Percentiles rank a stretch among this genome's conserved stretches.
Conservation (phyloP, 2,797 vertebrate species). For the Toxotes lorentzi region DNA sequence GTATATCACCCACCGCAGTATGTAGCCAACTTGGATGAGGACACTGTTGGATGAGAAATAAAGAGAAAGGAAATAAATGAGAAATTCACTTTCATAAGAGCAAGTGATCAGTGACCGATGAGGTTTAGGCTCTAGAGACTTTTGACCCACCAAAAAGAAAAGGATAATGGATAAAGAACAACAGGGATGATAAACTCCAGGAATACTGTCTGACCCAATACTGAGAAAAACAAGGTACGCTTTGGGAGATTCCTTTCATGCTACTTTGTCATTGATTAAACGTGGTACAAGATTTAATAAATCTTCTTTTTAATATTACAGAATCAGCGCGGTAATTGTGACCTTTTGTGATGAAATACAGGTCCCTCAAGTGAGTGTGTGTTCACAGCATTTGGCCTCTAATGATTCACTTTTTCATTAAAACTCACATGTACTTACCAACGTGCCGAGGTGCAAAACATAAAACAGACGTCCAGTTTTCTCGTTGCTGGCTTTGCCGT, state of each 20-base stretch:
- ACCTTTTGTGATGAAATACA: slow-evolving; percentile 13
- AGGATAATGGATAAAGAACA: slow-evolving; percentile 1
- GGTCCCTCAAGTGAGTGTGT: neutral
- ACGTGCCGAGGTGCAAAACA: slow-evolving; percentile 41
- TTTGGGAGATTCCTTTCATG: neutral
- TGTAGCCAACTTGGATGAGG: slow-evolving; percentile 32
- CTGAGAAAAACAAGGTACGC: neutral
- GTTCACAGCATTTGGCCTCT: slow-evolving; percentile 14
- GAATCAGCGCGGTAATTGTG: slow-evolving; percentile 17
- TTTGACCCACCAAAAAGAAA: slow-evolving; percentile 6
- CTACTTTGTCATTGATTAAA: slow-evolving; percentile 37
- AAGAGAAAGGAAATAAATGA: slow-evolving; percentile 17
- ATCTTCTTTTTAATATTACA: slow-evolving; percentile 30
- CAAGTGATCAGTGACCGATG: slow-evolving; percentile 31
- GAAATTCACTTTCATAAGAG: slow-evolving; percentile 18
- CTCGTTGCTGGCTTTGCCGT: slow-evolving; percentile 47
- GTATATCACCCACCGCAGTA: neutral
- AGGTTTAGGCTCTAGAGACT: slow-evolving; percentile 7
- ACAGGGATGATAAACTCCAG: slow-evolving; percentile 7
- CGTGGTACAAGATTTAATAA: slow-evolving; percentile 5
- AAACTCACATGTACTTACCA: slow-evolving; percentile 33
- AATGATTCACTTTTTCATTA: slow-evolving; percentile 26
- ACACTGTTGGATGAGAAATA: slow-evolving; percentile 35
- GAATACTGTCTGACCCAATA: slow-evolving; percentile 5
- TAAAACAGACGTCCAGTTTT: slow-evolving; percentile 56